Evolutionary conservation across 2,888 invertebrate genomes (phyloP), one percentile per base, ranked within the genome.

Genomic region (Apocheima hispidaria): DNA sequence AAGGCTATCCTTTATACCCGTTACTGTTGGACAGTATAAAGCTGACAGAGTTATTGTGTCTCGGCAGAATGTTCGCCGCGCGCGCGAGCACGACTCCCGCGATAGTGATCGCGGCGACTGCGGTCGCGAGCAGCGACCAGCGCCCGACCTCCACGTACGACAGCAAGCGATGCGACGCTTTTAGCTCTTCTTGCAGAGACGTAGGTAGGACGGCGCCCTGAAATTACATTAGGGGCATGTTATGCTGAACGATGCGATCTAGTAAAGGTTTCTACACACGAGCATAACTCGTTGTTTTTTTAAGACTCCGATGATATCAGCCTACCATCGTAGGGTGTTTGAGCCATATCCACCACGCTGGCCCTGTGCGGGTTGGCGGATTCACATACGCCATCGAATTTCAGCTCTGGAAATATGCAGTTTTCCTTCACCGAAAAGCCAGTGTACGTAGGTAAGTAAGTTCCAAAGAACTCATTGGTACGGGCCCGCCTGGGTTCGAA

Each of bases 201-300:
- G 69, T 68, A 7, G 91, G 81, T 9, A 93, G 72, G 61, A 82
- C 82, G 2, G 90, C 92, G 1, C 92, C 89, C 93, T 93, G 82
- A 2, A 80, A 73, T 20, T 12, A 43, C 30, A 49, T 28, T 49
- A 50, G 1, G n/a, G n/a, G 16, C 3, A 10, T 4, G 2, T 38
- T 38, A 4, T 9, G 18, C 3, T 3, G 10, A 9, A 9, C 2
- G 9, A 7, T 2, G 6, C 2, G 7, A 33, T 33, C 12, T 33
- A 33, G 28, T 12, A n/a, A n/a, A n/a, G n/a, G n/a, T n/a, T n/a
- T n/a, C n/a, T n/a, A n/a, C n/a, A n/a, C n/a, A n/a, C n/a, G n/a
- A n/a, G n/a, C n/a, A n/a, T n/a, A n/a, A n/a, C n/a, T n/a, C n/a
- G n/a, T n/a, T n/a, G n/a, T n/a, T n/a, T n/a, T n/a, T n/a, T n/a